phyloP scores from a whole-genome alignment of 2,113 vertebrate genomes.

The Melanerpes formicivorus region DNA sequence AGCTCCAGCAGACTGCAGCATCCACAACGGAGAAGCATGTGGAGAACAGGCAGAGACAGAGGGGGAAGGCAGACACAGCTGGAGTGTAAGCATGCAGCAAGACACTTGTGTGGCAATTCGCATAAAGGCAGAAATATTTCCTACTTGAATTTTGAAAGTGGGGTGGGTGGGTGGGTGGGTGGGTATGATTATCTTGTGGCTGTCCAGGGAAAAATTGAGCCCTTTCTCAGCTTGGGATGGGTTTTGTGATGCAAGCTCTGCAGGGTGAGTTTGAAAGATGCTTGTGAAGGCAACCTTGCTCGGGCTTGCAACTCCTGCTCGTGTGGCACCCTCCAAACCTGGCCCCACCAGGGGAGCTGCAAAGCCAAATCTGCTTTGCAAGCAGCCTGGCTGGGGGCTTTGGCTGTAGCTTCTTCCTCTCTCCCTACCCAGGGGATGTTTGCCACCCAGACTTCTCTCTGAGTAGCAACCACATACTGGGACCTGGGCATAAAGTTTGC shows the following conservation, averaged over 20 bases:
- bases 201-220: not conserved
- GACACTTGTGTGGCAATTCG: not conserved
- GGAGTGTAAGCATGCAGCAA: not conserved
- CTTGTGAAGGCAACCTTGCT: not conserved
- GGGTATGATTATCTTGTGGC: not conserved
- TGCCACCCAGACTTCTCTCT: not conserved
- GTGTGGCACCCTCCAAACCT: too few species aligned
- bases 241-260: not conserved
- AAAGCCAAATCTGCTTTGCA: too few species aligned
- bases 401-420: not conserved
- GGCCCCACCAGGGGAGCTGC: fast-evolving
- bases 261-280: not conserved
- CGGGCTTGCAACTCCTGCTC: not conserved
- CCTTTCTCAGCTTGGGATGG: not conserved
- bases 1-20: not conserved
- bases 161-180: not conserved
- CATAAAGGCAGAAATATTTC: conserved; percentile 10
- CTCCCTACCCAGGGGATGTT: fast-evolving
- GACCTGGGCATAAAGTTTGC: not conserved
- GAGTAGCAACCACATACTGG: not conserved
- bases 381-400: not conserved
- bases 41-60: not conserved
- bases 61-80: not conserved
- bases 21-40: not conserved
- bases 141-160: not conserved